These are phyloP conservation scores for Stylophora pistillata DNA, from an alignment of 64 coral and sea anemone species.

Conservation along the genomic window DNA sequence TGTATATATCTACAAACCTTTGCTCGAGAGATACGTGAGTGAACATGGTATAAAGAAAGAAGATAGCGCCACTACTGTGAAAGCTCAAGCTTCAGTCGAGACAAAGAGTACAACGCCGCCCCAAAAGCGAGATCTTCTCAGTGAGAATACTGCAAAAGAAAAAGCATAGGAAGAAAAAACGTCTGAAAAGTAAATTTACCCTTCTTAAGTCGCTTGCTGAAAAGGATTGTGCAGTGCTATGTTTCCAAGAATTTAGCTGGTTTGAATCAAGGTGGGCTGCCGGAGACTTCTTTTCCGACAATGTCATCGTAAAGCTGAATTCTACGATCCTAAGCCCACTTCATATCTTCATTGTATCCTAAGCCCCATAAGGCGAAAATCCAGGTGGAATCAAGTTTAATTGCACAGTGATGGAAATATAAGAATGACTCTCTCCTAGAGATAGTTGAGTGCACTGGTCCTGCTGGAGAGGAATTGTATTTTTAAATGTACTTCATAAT, in stretches of 20 bases:
- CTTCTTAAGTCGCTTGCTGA: neutral
- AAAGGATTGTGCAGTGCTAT: neutral
- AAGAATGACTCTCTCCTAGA: too few species aligned
- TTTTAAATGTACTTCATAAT: too few species aligned
- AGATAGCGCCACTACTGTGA: neutral
- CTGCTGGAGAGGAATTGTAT: too few species aligned
- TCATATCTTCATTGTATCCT: too few species aligned
- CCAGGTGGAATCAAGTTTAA: too few species aligned
- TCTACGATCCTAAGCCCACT: too few species aligned
- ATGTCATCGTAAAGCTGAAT: too few species aligned
- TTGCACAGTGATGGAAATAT: too few species aligned
- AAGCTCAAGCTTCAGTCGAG: neutral
- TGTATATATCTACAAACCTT: conserved; percentile 80
- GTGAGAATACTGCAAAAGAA: neutral
- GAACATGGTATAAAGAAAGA: neutral
- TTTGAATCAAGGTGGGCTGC: too few species aligned
- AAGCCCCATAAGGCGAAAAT: too few species aligned
- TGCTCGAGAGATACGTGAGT: conserved; percentile 35
- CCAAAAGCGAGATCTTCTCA: neutral
- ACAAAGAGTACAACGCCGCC: neutral
- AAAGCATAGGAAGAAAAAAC: neutral
- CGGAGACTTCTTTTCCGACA: too few species aligned
- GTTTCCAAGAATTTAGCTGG: neutral
- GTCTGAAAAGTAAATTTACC: neutral
- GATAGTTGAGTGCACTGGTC: too few species aligned